Evolutionary conservation across 2,888 invertebrate genomes (phyloP), one percentile per base, ranked within the genome.

Genomic region (Suillia variegata): DNA sequence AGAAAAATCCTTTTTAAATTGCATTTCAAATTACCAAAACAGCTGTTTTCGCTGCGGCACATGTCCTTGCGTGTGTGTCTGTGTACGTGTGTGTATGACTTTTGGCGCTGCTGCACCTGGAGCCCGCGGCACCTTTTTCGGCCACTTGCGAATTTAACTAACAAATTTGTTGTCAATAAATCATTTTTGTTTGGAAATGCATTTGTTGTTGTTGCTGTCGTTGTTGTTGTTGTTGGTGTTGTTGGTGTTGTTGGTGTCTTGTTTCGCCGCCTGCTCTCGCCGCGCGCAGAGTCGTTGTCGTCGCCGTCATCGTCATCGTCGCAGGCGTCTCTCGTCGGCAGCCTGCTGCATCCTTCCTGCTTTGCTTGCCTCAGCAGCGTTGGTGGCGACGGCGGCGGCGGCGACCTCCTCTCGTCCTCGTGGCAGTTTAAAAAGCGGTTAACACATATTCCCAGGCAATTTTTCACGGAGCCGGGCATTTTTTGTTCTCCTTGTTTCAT

Each of bases 401-500:
- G 47, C 47, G 10, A n/a, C n/a, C n/a, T n/a, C n/a, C n/a, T n/a
- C 22, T 49, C 49, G 72, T 73, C 72, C 72, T 75, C 70, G 74
- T 68, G 74, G 75, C 75, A 72, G 75, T 79, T 76, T 76, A 78
- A 78, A 78, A 77, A 79, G 79, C 74, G 78, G 78, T 78, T 78
- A 78, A 79, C 78, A 79, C 79, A 79, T 78, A 78, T 78, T 78
- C 74, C 73, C 66, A 70, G 73, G 76, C 77, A 72, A 79, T 78
- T 79, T 78, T 79, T 79, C 78, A 78, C 69, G 62, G 63, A 58
- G 63, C 57, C 61, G 59, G 67, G 67, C 66, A 64, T 55, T 62
- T 58, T 48, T n/a, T n/a, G n/a, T n/a, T n/a, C n/a, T n/a, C n/a
- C n/a, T n/a, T 54, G 49, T 69, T 70, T 69, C 62, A 61, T 65